Evolutionary conservation across 2,797 vertebrate genomes (phyloP).

Genomic region (Bovichtus diacanthus): DNA sequence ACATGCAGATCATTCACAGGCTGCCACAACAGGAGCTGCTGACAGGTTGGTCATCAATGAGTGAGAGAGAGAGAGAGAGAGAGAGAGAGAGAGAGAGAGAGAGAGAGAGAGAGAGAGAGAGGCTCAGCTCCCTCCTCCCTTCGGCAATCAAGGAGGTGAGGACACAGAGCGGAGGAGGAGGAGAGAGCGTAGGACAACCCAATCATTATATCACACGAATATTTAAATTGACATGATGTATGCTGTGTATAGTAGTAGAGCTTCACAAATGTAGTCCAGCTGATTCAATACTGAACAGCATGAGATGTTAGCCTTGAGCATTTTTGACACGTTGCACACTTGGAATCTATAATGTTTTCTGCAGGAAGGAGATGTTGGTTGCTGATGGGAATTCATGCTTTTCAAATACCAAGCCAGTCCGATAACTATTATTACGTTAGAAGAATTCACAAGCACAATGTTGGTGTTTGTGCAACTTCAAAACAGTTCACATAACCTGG

Average conservation of each 20-base stretch:
- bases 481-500: slow-evolving; percentile 28
- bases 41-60: slow-evolving; percentile 78
- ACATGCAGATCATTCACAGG: slow-evolving; percentile 55
- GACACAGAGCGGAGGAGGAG: slow-evolving; percentile 65
- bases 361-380: slow-evolving; percentile 9
- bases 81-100: slow-evolving; percentile 5
- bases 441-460: background rate
- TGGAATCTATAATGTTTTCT: slow-evolving; percentile 31
- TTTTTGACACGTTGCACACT: slow-evolving; percentile 31
- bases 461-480: slow-evolving; percentile 37
- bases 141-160: slow-evolving; percentile 72
- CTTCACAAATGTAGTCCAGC: slow-evolving; percentile 49
- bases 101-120: slow-evolving; percentile 53
- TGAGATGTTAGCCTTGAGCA: slow-evolving; percentile 37
- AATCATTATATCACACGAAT: slow-evolving; percentile 65
- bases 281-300: slow-evolving; percentile 54
- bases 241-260: slow-evolving; percentile 46
- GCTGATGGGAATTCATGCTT: slow-evolving; percentile 4
- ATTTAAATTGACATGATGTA: slow-evolving; percentile 66
- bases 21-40: slow-evolving; percentile 72
- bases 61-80: too few relatives aligned
- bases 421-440: background rate
- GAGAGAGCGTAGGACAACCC: slow-evolving; percentile 59
- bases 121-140: slow-evolving; percentile 64
- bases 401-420: slow-evolving; percentile 5